These are phyloP conservation scores for Xenotilapia caudafasciata DNA, from an alignment of 2,113 vertebrate genomes.

Conservation along the genomic window DNA sequence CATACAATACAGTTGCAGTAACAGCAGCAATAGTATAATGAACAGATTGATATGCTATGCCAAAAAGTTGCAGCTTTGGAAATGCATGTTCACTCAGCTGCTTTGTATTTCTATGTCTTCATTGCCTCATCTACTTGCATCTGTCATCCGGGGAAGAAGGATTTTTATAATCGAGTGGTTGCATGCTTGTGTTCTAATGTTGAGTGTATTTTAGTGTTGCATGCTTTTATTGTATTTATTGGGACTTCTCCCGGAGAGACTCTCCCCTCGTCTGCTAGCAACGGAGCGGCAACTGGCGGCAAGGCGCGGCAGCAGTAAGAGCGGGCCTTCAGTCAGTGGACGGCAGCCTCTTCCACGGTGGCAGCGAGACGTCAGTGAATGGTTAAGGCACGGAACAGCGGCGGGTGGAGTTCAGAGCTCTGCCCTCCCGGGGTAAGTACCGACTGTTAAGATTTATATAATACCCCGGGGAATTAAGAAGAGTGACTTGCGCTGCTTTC, in stretches of 20 bases:
- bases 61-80: neutral
- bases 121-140: neutral
- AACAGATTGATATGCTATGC: neutral
- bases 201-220: neutral
- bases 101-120: neutral
- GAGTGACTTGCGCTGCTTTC: rapidly evolving
- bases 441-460: too few relatives aligned
- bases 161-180: neutral
- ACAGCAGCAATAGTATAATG: neutral
- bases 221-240: neutral
- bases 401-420: neutral
- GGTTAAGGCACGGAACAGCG: neutral
- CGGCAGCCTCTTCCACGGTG: neutral
- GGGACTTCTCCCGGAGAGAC: neutral
- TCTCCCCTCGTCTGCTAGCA: neutral
- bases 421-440: neutral
- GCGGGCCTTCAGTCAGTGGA: neutral
- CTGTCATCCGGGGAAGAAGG: neutral
- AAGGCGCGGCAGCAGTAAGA: neutral
- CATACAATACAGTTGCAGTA: neutral
- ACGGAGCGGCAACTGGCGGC: neutral
- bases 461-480: neutral
- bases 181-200: neutral
- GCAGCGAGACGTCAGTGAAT: neutral
- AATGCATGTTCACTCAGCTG: neutral